These are phyloP conservation scores for Chelonus formosanus DNA, from an alignment of 2,888 invertebrate genomes.

Conservation along the genomic window DNA sequence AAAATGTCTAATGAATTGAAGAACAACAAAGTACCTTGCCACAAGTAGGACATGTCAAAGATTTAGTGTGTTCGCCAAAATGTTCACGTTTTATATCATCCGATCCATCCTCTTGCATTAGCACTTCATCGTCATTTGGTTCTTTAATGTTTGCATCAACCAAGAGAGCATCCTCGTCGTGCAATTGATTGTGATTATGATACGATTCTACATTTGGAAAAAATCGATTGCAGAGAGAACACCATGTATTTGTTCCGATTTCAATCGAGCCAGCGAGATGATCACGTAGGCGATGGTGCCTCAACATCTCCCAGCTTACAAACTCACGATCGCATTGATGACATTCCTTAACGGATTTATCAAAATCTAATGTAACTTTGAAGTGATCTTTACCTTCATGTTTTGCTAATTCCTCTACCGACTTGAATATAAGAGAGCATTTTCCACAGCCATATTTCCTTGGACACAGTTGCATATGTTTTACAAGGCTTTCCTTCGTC, in stretches of 20 bases:
- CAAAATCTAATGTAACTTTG: slow-evolving; percentile 52
- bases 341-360: slow-evolving; percentile 51
- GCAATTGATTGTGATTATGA: slow-evolving; percentile 50
- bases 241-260: slow-evolving; percentile 52
- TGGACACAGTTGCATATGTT: slow-evolving; percentile 56
- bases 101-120: slow-evolving; percentile 39
- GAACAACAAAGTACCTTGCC: slow-evolving; percentile 49
- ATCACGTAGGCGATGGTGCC: slow-evolving; percentile 54
- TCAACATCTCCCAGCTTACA: slow-evolving; percentile 56
- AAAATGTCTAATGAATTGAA: not conserved
- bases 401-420: slow-evolving; percentile 54
- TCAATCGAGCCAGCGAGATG: slow-evolving; percentile 47
- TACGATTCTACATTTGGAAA: slow-evolving; percentile 50
- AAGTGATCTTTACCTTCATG: slow-evolving; percentile 54
- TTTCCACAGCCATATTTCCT: slow-evolving; percentile 53
- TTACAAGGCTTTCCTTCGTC: slow-evolving; percentile 52
- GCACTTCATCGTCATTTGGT: not conserved
- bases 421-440: slow-evolving; percentile 49
- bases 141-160: slow-evolving; percentile 18
- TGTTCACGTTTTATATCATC: slow-evolving; percentile 47
- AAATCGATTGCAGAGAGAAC: slow-evolving; percentile 56
- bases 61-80: slow-evolving; percentile 47
- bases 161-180: slow-evolving; percentile 40
- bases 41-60: slow-evolving; percentile 55
- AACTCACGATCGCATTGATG: slow-evolving; percentile 56